Evolutionary conservation across 35 echinoderm and acorn worm genomes (phyloP), one percentile per base, ranked within the genome.

Genomic region (Patiria miniata): DNA sequence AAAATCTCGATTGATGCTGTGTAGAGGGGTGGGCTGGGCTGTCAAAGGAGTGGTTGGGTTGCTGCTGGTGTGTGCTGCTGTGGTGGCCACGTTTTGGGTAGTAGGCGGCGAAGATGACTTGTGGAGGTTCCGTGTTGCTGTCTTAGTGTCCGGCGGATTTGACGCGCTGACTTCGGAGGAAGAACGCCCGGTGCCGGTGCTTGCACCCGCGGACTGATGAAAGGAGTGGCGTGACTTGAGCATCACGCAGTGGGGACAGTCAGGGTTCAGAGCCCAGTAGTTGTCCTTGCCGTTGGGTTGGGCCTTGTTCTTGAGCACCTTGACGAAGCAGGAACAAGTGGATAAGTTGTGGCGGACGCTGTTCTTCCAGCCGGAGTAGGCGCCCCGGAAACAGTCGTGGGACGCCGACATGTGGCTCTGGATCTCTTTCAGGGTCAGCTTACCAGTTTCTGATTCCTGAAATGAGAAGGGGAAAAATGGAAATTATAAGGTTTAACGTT

Each of bases 271-370:
- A 40, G 23, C 78, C 85, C 85, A 87, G 85, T 36, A 87, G 26
- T 87, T 73, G 65, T 73, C 65, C 65, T 73, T 73, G 65, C 26
- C 65, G 65, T 73, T 73, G 19, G 65, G 65, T 73, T 73, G 21
- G 0, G 26, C 8, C 34, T 73, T 16, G 65, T 73, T 73, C 65
- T 73, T 73, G 65, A 73, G 65, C 65, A 87, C 79, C 44, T 95
- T 95, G 51, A 42, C 68, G 77, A 95, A 95, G 57, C 93, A 95
- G 33, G 87, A 79, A n/a, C 55, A 87, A 7, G 84, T 78, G 1
- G 93, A 95, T 1, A 95, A 69, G 36, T 95, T 95, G 68, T 95
- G 93, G 30, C 93, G 60, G 42, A 95, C 79, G 61, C 93, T 95
- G 69, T 95, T 95, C 14, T 81, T 58, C 93, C 93, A 95, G 1